Evolutionary conservation across 2,113 vertebrate species (phyloP).

Genomic region (Istiophorus platypterus): DNA sequence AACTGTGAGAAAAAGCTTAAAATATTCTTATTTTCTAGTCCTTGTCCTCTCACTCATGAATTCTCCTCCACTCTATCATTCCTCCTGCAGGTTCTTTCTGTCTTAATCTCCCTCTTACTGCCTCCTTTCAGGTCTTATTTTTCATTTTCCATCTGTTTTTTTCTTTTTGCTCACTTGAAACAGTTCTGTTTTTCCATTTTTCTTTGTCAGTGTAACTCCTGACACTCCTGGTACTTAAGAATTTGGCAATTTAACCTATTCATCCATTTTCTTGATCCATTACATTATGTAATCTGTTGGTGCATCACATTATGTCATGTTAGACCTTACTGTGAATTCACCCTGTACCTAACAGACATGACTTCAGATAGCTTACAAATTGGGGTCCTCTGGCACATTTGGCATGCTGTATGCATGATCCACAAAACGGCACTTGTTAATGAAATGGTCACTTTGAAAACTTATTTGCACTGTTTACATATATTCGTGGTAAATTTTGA

Average conservation of each 20-base stretch:
- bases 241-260: neutral
- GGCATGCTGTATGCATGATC: neutral
- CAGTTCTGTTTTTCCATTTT: slow-evolving; percentile 17
- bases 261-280: slow-evolving; percentile 8
- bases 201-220: slow-evolving; percentile 40
- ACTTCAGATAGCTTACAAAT: neutral
- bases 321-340: neutral
- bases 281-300: slow-evolving; percentile 25
- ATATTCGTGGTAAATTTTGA: neutral
- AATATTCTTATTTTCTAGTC: slow-evolving; percentile 69
- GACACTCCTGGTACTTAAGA: neutral
- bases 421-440: neutral
- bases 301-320: neutral
- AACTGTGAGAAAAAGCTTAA: slow-evolving; percentile 56
- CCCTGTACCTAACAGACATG: neutral
- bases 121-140: slow-evolving; percentile 58
- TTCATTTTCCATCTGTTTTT: slow-evolving; percentile 55
- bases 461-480: neutral
- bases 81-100: slow-evolving; percentile 24
- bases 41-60: slow-evolving; percentile 64
- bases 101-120: slow-evolving; percentile 60
- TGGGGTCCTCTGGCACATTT: neutral
- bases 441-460: neutral
- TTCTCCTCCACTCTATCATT: slow-evolving; percentile 53
- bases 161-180: slow-evolving; percentile 26